Evolutionary conservation across 2,888 invertebrate genomes (phyloP).

Genomic region (Eugnorisma glareosa): DNA sequence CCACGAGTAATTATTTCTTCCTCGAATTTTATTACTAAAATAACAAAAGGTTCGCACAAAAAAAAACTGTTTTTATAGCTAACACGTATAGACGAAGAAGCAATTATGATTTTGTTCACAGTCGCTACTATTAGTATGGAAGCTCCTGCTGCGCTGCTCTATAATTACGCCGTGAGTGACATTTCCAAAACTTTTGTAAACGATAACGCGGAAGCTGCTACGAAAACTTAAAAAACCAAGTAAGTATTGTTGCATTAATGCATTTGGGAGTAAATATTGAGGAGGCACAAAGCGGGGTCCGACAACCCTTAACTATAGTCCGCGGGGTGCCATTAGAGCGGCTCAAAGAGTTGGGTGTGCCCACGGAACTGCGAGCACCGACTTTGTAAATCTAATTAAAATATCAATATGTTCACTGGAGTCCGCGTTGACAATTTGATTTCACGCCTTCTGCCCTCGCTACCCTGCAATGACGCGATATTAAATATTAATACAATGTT

Average conservation of each 20-base stretch:
- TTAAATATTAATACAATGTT: slow-evolving; percentile 70
- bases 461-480: slow-evolving; percentile 59
- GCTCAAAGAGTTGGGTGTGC: slow-evolving; percentile 89
- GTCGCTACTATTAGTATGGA: slow-evolving; percentile 78
- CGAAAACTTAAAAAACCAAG: slow-evolving; percentile 89
- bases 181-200: slow-evolving; percentile 88
- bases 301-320: slow-evolving; percentile 89
- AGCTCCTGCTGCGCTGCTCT: slow-evolving; percentile 88
- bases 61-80: slow-evolving; percentile 74
- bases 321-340: slow-evolving; percentile 89
- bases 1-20: slow-evolving; percentile 70
- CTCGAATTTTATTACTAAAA: slow-evolving; percentile 72
- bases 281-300: slow-evolving; percentile 86
- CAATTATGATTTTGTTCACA: slow-evolving; percentile 83
- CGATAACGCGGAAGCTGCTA: slow-evolving; percentile 90
- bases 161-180: slow-evolving; percentile 89
- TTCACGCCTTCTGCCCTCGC: slow-evolving; percentile 83
- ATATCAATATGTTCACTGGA: slow-evolving; percentile 90
- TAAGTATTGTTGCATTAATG: slow-evolving; percentile 90
- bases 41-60: slow-evolving; percentile 79
- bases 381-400: slow-evolving; percentile 91
- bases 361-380: slow-evolving; percentile 81
- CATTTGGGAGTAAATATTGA: slow-evolving; percentile 91
- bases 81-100: slow-evolving; percentile 81
- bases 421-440: slow-evolving; percentile 89